phyloP scores from a whole-genome alignment of 2,888 invertebrate species.

The Phyto melanocephala region DNA sequence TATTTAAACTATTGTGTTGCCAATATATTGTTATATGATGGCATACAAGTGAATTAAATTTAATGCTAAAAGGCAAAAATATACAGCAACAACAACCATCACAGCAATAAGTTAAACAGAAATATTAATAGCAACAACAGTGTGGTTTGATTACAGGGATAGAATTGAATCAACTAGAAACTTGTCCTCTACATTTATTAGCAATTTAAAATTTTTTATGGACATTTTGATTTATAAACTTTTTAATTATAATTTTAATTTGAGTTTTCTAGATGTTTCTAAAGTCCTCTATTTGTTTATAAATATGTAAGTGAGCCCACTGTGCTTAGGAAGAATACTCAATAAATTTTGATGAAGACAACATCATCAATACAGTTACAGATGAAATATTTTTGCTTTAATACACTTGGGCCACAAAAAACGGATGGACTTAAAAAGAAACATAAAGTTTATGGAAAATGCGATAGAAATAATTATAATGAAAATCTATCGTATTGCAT shows the following conservation, averaged over 20 bases:
- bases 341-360: slow-evolving; percentile 67
- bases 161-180: too few species aligned
- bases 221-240: too few species aligned
- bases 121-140: neutral
- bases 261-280: too few species aligned
- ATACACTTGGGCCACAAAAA: neutral
- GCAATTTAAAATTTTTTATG: too few species aligned
- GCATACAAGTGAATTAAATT: slow-evolving; percentile 13
- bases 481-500: too few species aligned
- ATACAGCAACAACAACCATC: neutral
- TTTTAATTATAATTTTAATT: too few species aligned
- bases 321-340: slow-evolving; percentile 58
- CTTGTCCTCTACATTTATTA: too few species aligned
- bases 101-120: slow-evolving; percentile 7
- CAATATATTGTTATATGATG: slow-evolving; percentile 2
- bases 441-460: too few species aligned
- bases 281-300: too few species aligned
- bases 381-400: too few species aligned
- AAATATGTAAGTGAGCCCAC: too few species aligned
- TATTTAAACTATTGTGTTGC: slow-evolving; percentile 47
- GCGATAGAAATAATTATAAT: too few species aligned
- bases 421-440: neutral
- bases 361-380: neutral
- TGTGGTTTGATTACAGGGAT: neutral
- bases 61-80: slow-evolving; percentile 23